Conservation (phyloP, 2,113 vertebrate genomes). For the Chaetops frenatus region DNA sequence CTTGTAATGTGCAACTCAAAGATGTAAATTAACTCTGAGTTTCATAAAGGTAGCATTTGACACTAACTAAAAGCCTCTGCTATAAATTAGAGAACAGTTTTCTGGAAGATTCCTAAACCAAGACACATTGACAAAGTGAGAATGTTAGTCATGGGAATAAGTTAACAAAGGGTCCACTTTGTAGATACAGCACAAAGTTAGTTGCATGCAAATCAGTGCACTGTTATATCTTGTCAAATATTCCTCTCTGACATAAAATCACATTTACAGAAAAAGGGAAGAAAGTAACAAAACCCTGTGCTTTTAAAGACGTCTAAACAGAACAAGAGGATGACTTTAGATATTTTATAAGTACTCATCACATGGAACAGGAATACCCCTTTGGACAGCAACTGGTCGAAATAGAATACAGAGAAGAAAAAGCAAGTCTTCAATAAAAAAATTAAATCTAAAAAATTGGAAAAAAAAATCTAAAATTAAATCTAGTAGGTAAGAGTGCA, state of each 20-base stretch:
- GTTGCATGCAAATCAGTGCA: background rate
- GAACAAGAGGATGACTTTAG: background rate
- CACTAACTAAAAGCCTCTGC: background rate
- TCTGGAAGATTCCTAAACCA: background rate
- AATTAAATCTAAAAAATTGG: too few species aligned
- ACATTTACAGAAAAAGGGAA: background rate
- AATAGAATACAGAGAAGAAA: background rate
- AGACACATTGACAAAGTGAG: background rate
- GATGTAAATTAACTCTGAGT: background rate
- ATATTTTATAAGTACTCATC: background rate
- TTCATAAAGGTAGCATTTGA: background rate
- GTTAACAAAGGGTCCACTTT: background rate
- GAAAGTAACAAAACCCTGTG: background rate
- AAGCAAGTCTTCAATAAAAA: background rate
- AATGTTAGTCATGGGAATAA: background rate
- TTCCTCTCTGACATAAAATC: background rate
- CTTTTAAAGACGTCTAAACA: background rate
- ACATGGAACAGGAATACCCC: background rate
- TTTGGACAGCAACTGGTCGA: background rate
- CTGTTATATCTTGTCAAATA: background rate
- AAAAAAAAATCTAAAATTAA: too few species aligned
- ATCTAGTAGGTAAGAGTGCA: background rate
- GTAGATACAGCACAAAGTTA: background rate
- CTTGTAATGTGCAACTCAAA: background rate
- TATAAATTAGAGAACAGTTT: background rate